These are phyloP conservation scores for Menidia menidia DNA, from an alignment of 2,797 vertebrate species.

Conservation along the genomic window DNA sequence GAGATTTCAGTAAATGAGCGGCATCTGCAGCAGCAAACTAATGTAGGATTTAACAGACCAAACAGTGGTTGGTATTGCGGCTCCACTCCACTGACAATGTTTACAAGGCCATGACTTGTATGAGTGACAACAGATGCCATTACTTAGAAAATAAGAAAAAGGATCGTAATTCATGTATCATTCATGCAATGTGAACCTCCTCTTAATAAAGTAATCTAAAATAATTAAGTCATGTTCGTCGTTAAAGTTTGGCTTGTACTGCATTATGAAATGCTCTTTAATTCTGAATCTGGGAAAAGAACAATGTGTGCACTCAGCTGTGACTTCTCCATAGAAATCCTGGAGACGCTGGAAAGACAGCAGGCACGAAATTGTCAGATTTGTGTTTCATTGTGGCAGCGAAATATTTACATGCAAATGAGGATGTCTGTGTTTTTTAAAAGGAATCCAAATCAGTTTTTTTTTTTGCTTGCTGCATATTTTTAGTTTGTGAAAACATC, in stretches of 20 bases:
- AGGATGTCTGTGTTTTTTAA: not conserved
- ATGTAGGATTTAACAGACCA: constrained; percentile 4
- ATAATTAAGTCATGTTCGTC: constrained; percentile 28
- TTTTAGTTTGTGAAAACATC: constrained; percentile 10
- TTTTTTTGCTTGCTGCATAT: constrained; percentile 25
- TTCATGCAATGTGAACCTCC: not conserved
- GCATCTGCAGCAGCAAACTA: constrained; percentile 22
- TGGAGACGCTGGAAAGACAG: constrained; percentile 55
- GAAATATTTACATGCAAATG: constrained; percentile 52
- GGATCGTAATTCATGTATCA: not conserved
- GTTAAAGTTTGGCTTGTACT: constrained; percentile 51
- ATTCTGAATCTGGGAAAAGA: constrained; percentile 47
- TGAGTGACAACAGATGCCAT: constrained; percentile 13
- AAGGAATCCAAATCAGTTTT: not conserved
- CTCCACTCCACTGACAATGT: constrained; percentile 8
- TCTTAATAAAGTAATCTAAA: constrained; percentile 21
- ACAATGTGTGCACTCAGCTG: constrained; percentile 48
- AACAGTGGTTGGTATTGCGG: constrained; percentile 1
- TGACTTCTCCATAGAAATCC: constrained; percentile 57
- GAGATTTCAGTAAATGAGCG: constrained; percentile 21
- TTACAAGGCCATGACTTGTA: constrained; percentile 13
- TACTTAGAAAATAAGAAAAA: not conserved
- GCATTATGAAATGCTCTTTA: constrained; percentile 46
- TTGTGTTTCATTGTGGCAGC: constrained; percentile 38
- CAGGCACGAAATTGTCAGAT: constrained; percentile 50